Evolutionary conservation across 2,797 vertebrate genomes (phyloP).

Genomic region (Pangasius mekongensis): DNA sequence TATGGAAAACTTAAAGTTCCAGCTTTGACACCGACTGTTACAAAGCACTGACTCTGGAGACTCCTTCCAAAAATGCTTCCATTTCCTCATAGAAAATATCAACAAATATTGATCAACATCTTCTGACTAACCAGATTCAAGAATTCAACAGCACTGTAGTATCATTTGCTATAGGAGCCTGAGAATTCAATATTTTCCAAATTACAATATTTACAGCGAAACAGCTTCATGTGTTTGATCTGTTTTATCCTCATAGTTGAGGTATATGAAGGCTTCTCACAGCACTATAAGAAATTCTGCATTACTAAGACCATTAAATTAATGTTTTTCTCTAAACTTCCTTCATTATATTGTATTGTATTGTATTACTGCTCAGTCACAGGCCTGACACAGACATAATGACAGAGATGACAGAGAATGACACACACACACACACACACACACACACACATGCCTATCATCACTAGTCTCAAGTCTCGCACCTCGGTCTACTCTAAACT

Average conservation of each 20-base stretch:
- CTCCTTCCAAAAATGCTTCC: too few species aligned
- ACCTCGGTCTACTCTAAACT: constrained; percentile 30
- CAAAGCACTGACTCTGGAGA: background rate
- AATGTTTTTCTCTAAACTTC: background rate
- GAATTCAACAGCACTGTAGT: too few species aligned
- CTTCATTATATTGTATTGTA: background rate
- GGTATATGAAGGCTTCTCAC: background rate
- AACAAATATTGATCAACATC: too few species aligned
- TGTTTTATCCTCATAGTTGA: background rate
- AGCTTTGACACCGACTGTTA: too few species aligned
- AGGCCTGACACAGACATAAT: background rate
- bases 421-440: background rate
- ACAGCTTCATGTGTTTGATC: background rate
- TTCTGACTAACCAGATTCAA: too few species aligned
- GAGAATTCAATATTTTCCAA: background rate
- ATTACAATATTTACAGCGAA: background rate
- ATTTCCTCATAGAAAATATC: too few species aligned
- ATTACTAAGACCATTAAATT: background rate
- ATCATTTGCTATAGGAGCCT: background rate
- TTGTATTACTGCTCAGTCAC: background rate
- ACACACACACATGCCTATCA: constrained; percentile 7
- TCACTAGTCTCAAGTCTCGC: constrained; percentile 23
- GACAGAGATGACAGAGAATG: background rate
- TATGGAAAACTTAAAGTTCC: background rate
- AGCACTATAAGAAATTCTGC: background rate